A percentile compares a stretch with the other conserved stretches of the same genome.
These are phyloP conservation scores for Glyptemys insculpta DNA, from an alignment of 2,797 vertebrate species.

Conservation along the genomic window DNA sequence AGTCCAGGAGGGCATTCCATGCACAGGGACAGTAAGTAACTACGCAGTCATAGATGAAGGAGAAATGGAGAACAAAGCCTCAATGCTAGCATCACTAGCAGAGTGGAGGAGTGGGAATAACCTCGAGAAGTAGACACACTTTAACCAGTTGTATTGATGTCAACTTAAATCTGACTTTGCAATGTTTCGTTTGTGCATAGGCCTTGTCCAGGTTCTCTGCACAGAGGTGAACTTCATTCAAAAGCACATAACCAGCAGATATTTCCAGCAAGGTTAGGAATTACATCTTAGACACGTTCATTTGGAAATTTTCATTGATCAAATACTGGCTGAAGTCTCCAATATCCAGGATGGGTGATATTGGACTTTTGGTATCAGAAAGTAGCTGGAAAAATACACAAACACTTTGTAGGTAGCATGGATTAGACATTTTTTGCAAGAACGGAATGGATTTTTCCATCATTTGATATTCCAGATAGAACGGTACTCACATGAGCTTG, in stretches of 20 bases:
- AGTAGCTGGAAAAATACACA: background rate
- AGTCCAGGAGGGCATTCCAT: background rate
- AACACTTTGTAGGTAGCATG: background rate
- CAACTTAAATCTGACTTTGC: background rate
- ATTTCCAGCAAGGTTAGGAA: background rate
- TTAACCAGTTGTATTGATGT: background rate
- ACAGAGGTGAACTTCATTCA: background rate
- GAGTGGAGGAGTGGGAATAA: constrained; percentile 3
- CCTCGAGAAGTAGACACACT: constrained; percentile 19
- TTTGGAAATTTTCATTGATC: background rate
- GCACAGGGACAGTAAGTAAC: constrained; percentile 4
- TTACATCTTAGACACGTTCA: background rate
- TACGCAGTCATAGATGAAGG: background rate
- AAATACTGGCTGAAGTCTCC: background rate
- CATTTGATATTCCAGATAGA: background rate
- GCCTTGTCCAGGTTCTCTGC: background rate
- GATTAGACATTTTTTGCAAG: background rate
- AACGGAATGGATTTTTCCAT: background rate
- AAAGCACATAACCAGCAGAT: background rate
- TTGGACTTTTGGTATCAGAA: background rate
- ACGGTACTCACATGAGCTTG: background rate
- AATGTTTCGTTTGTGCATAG: background rate
- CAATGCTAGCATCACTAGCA: background rate
- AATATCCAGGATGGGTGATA: background rate
- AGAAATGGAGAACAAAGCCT: constrained; percentile 23